Conservation (phyloP, 2,113 vertebrate genomes). For the Platanista minor region DNA sequence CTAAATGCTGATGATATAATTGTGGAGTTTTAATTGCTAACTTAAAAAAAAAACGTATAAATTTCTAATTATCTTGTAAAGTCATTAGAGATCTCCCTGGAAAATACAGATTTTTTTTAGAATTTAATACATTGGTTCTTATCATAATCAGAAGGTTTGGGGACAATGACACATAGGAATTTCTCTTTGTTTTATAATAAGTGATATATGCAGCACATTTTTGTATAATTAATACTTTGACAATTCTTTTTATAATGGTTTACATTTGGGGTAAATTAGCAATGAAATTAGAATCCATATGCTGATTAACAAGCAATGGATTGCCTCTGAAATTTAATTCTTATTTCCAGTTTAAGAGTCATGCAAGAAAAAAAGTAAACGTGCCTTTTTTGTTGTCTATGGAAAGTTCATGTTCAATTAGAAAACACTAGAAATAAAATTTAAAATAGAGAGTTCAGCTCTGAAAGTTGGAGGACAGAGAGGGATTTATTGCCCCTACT, state of each 20-base stretch:
- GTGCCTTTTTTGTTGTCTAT: not conserved
- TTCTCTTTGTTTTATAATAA: constrained; percentile 44
- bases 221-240: constrained; percentile 56
- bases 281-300: not conserved
- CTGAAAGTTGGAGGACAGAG: not conserved
- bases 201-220: constrained; percentile 52
- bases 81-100: constrained; percentile 52
- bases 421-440: not conserved
- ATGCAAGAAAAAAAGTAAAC: not conserved
- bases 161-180: not conserved
- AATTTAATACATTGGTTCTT: not conserved
- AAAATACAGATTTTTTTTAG: constrained; percentile 21
- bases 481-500: not conserved
- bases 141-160: constrained; percentile 39
- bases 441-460: not conserved
- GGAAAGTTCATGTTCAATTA: not conserved
- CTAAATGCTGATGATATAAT: constrained; percentile 68
- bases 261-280: not conserved
- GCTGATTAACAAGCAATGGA: not conserved
- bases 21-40: constrained; percentile 70
- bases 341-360: not conserved
- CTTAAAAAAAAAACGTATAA: constrained; percentile 65
- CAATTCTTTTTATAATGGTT: not conserved
- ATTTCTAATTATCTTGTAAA: constrained; percentile 56
- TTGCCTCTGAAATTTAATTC: not conserved